Evolutionary conservation across 2,113 vertebrate genomes (phyloP).

Genomic region (Tupaia chinensis): DNA sequence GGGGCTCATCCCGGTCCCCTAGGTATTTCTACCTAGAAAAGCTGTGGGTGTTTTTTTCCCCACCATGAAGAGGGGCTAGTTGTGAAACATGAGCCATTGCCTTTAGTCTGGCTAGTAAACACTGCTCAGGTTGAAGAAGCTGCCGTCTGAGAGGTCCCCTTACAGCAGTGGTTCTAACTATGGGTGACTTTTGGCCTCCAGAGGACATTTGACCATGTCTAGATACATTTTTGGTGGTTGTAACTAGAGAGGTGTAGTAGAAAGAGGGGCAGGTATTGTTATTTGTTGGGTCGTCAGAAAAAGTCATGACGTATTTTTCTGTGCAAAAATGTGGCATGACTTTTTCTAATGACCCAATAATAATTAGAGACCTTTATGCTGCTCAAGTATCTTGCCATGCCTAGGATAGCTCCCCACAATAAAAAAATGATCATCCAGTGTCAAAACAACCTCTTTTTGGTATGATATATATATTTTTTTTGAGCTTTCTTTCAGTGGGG

Average conservation of each 20-base stretch:
- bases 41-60: neutral
- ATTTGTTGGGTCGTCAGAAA: neutral
- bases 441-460: neutral
- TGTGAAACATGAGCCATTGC: neutral
- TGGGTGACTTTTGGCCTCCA: neutral
- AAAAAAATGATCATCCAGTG: neutral
- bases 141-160: neutral
- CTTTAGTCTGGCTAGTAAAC: neutral
- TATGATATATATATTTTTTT: neutral
- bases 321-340: too few species aligned
- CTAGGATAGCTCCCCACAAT: neutral
- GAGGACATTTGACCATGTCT: neutral
- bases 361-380: neutral
- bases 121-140: neutral
- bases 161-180: neutral
- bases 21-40: neutral
- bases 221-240: neutral
- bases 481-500: neutral
- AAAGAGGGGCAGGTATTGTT: neutral
- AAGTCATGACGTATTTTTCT: too few species aligned
- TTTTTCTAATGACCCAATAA: too few species aligned
- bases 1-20: neutral
- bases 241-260: too few species aligned
- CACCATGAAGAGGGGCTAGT: neutral
- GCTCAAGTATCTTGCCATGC: neutral